A percentile compares a stretch with the other conserved stretches of the same genome.
Evolutionary conservation across 1,140 invertebrate genomes (phyloP).

Genomic region (Drosophila paulistorum): DNA sequence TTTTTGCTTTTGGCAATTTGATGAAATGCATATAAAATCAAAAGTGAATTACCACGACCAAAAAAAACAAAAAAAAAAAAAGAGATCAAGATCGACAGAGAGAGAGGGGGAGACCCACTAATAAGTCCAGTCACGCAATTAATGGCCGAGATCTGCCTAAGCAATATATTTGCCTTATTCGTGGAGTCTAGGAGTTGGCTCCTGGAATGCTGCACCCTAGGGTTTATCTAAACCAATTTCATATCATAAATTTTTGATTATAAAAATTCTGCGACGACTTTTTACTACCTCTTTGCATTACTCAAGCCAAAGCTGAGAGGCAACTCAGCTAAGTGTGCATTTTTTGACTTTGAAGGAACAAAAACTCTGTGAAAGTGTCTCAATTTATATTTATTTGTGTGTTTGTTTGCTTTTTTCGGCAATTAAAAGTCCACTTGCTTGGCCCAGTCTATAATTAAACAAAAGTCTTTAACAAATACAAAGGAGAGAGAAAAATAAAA

Average conservation of each 20-base stretch:
- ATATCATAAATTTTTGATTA: slow-evolving; percentile 12
- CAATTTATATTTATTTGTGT: slow-evolving; percentile 8
- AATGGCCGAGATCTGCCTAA: slow-evolving; percentile 21
- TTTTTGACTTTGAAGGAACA: no score
- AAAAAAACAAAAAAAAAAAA: slow-evolving; percentile 37
- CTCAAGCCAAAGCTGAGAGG: background rate
- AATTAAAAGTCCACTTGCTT: slow-evolving; percentile 43
- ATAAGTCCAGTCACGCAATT: slow-evolving; percentile 70
- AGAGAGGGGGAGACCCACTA: slow-evolving; percentile 29
- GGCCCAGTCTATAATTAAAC: slow-evolving; percentile 57
- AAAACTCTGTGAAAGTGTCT: slow-evolving; percentile 17
- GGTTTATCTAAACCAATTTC: slow-evolving; percentile 11
- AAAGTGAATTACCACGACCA: slow-evolving; percentile 68
- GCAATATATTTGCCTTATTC: background rate
- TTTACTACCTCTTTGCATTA: background rate
- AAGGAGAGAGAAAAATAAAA: slow-evolving; percentile 15
- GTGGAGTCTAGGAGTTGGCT: slow-evolving; percentile 38
- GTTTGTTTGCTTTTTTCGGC: slow-evolving; percentile 23
- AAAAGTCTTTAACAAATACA: slow-evolving; percentile 16
- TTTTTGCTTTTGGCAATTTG: slow-evolving; percentile 64
- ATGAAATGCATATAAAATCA: slow-evolving; percentile 81
- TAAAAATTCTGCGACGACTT: background rate
- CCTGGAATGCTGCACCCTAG: slow-evolving; percentile 33
- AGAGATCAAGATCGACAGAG: slow-evolving; percentile 5
- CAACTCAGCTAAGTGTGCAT: background rate